A percentile compares a stretch with the other conserved stretches of the same genome.
Conservation (phyloP, 2,113 vertebrate genomes). For the Emydocephalus ijimae region DNA sequence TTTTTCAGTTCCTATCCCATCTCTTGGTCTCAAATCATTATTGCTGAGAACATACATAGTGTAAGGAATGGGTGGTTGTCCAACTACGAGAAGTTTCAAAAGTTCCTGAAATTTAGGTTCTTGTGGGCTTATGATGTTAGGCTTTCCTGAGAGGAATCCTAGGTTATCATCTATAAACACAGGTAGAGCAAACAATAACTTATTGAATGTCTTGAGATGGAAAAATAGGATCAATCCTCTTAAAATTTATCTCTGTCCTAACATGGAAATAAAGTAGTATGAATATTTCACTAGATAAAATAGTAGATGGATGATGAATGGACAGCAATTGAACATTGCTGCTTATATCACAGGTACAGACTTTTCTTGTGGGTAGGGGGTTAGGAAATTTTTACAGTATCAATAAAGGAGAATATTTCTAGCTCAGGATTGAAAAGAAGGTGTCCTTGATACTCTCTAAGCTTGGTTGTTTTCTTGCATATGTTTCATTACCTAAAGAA, state of each 20-base stretch:
- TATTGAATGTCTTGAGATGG: background rate
- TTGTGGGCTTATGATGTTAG: too few relatives aligned
- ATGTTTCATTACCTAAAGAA: background rate
- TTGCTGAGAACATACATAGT: background rate
- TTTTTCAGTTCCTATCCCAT: conserved; percentile 3
- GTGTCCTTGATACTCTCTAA: too few relatives aligned
- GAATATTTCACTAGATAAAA: background rate
- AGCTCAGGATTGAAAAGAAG: background rate
- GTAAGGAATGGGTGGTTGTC: background rate
- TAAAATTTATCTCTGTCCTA: background rate
- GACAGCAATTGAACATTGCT: background rate
- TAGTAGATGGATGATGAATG: background rate
- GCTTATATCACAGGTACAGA: background rate
- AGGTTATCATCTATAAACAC: background rate
- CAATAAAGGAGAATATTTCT: background rate
- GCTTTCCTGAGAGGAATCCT: background rate
- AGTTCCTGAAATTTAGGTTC: background rate
- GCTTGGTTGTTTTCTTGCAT: too few relatives aligned
- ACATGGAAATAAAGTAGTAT: background rate
- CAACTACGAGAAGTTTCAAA: background rate
- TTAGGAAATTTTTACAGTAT: background rate
- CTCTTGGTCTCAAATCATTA: background rate
- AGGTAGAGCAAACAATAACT: background rate
- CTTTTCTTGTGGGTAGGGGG: background rate
- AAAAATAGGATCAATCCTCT: background rate